Evolutionary conservation across 2,797 vertebrate genomes (phyloP).

Genomic region (Epinephelus awoara): DNA sequence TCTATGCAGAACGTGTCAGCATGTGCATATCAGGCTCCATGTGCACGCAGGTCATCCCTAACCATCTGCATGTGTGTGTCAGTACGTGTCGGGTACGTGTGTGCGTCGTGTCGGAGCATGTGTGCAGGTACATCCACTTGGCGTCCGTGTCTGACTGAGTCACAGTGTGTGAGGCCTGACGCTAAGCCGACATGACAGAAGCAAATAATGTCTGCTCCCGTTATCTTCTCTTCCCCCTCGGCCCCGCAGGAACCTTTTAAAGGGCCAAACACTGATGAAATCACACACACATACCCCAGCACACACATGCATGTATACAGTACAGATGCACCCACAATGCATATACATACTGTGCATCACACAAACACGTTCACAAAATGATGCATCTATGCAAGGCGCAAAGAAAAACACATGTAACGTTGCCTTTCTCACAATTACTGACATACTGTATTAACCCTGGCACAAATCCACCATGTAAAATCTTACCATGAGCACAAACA

Average conservation of each 20-base stretch:
- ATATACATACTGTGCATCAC: slow-evolving; percentile 4
- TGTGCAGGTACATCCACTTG: slow-evolving; percentile 80
- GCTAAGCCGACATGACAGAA: slow-evolving; percentile 88
- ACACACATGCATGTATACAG: slow-evolving; percentile 24
- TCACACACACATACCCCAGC: slow-evolving; percentile 38
- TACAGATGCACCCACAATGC: slow-evolving; percentile 16
- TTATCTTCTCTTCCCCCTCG: slow-evolving; percentile 83
- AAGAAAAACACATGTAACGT: neutral
- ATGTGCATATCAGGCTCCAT: slow-evolving; percentile 40
- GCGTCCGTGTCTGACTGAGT: slow-evolving; percentile 74
- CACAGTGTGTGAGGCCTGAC: slow-evolving; percentile 82
- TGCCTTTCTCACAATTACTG: slow-evolving; percentile 5
- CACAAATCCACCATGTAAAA: slow-evolving; percentile 22
- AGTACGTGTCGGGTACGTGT: slow-evolving; percentile 39
- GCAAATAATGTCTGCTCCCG: slow-evolving; percentile 90
- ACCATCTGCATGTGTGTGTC: slow-evolving; percentile 29
- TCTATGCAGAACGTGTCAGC: slow-evolving; percentile 55
- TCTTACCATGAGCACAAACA: slow-evolving; percentile 2
- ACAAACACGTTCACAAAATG: slow-evolving; percentile 19
- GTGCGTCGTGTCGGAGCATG: slow-evolving; percentile 44
- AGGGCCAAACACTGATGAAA: slow-evolving; percentile 81
- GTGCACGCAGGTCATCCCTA: slow-evolving; percentile 36
- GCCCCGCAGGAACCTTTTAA: slow-evolving; percentile 85
- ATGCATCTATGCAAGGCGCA: slow-evolving; percentile 1
- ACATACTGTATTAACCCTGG: neutral